Evolutionary conservation across 2,888 invertebrate species (phyloP), one percentile per base, ranked within the genome.

Genomic region (Melanostoma mellinum): DNA sequence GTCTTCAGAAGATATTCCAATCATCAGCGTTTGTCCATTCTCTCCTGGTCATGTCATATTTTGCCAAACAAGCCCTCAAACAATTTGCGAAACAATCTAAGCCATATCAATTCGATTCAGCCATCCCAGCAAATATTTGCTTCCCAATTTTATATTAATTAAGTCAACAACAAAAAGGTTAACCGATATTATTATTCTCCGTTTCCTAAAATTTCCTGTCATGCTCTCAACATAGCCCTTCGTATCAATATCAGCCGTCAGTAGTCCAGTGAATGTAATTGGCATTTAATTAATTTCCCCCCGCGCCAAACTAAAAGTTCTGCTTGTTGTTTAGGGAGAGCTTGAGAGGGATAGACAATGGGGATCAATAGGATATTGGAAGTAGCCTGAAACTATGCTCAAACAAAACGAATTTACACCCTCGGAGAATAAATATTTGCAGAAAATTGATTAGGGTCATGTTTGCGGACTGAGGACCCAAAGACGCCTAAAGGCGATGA

Each of bases 361-460:
- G 36, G 52, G 71, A 72, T 67, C 72, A 72, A 77, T 72, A 81
- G 60, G 72, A 58, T 63, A 75, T 72, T 60, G 48, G 46, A 72
- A 72, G 48, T 68, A 61, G 55, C 72, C 72, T 55, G 67, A 67
- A 81, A 77, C 72, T 81, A 68, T 69, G 46, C 35, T 48, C 48
- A 65, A 76, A 61, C 67, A 81, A 72, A 76, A 65, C 61, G 44
- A 77, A 76, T 78, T 82, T 73, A 69, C 73, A 78, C 82, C 82
- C 78, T 65, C 68, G 35, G 46, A 65, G 69, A 53, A 65, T 60
- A 82, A 82, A 82, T 82, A 78, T 82, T 82, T 82, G 65, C 60
- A 63, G 36, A 74, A 77, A 82, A 69, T 78, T 82, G 82, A 82
- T 82, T 78, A 78, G 82, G 73, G 73, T 73, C 63, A 78, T 82